Evolutionary conservation across 2,888 invertebrate species (phyloP), one percentile per base, ranked within the genome.

Genomic region (Chelonus formosanus): DNA sequence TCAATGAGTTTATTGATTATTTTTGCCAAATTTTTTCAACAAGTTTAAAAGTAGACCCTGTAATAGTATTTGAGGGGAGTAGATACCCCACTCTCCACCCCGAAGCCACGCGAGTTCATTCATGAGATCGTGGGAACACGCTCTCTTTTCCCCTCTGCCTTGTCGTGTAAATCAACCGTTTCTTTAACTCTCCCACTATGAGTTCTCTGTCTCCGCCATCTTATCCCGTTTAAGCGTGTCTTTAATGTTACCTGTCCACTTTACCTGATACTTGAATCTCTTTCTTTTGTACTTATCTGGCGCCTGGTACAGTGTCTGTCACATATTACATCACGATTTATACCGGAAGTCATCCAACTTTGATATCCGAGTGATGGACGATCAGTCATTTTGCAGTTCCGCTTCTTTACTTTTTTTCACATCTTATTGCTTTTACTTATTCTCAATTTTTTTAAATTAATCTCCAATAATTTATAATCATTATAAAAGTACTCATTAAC

Each of bases 71-170:
- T 53, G 68, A 69, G 52, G 68, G 69, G 67, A 68, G 67, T 70
- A 58, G 69, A 62, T 63, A 70, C 71, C 68, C 78, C 73, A 75
- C 69, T 68, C 66, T 31, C 47, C 45, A 58, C 59, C 62, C 63
- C 60, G 76, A 75, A 77, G 81, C 83, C 83, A 83, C 84, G 82
- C 84, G 83, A 82, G 82, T 83, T 83, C 84, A 82, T 84, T 84
- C 84, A 82, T 83, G 80, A 82, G 82, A 83, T 84, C 84, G 83
- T 84, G 82, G 83, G 84, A 83, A 83, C 80, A 79, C 76, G 78
- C 75, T 77, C 78, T 63, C 75, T 69, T 68, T 67, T 66, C 75
- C 74, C 82, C 81, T 75, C 68, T 63, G 35, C 35, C 55, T 57
- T 20, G 10, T 43, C 40, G 10, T 43, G 20, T 57, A 32, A 55